Conservation (phyloP, 2,888 invertebrate genomes). For the Mesorhabditis belari region DNA sequence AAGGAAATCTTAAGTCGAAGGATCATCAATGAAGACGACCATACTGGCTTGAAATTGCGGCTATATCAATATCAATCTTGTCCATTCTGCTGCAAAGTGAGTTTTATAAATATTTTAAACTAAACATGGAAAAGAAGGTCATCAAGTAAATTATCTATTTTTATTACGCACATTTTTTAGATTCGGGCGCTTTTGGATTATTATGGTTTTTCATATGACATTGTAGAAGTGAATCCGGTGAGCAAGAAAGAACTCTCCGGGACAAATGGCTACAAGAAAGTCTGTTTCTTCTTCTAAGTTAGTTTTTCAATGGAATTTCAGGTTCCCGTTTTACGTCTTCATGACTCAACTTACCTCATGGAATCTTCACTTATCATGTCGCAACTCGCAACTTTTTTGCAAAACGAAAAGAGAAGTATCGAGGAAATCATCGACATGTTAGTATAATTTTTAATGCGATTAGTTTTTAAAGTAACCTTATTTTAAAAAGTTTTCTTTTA, state of each 20-base stretch:
- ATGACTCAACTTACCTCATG: constrained; percentile 65
- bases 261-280: constrained; percentile 79
- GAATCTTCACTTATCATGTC: constrained; percentile 93
- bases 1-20: constrained; percentile 1
- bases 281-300: constrained; percentile 61
- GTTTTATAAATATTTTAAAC: background rate
- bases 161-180: constrained; percentile 10
- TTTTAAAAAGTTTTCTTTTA: background rate
- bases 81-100: constrained; percentile 50
- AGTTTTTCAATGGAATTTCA: constrained; percentile 8
- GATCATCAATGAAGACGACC: constrained; percentile 45
- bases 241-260: constrained; percentile 82
- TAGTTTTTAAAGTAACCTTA: constrained; percentile 50
- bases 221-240: constrained; percentile 95
- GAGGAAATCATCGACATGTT: constrained; percentile 69
- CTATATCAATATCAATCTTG: constrained; percentile 95
- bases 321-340: constrained; percentile 41
- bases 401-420: constrained; percentile 58
- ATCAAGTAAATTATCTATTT: constrained; percentile 30
- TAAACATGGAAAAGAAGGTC: background rate
- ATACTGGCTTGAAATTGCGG: constrained; percentile 66
- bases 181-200: constrained; percentile 79
- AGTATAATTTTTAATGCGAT: constrained; percentile 59
- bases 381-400: constrained; percentile 70
- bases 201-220: constrained; percentile 83